Evolutionary conservation across 2,113 vertebrate genomes (phyloP), one percentile per base, ranked within the genome.

Genomic region (Tupaia tana): DNA sequence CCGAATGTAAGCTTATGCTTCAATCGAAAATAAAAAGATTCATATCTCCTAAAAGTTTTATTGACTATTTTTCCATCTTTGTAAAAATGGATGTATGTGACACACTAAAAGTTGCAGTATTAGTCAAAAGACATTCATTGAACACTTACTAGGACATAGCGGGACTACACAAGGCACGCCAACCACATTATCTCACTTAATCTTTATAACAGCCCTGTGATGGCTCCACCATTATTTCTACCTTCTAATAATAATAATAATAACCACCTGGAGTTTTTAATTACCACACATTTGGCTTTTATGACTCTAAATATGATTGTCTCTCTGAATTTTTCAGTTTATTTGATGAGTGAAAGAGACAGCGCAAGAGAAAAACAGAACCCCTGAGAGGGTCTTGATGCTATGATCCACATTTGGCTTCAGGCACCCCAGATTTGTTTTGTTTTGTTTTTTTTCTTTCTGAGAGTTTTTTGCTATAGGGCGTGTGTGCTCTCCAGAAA

Each of bases 51-150:
- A 61, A 94, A 64, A 70, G 77, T 80, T 77, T 4, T n/a, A 25
- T 67, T 70, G 24, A 70, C 6, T 90, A 24, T 29, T 89, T 86
- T 93, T 59, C 18, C 14, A 85, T 9, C 63, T 94, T 93, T 90
- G 9, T 66, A 94, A 79, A 92, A 82, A 61, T 77, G 8, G 34
- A 7, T 73, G 15, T 16, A 11, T 63, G 79, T 77, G 89, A 77
- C 24, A 58, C 82, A 52, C 31, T 11, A 91, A 67, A 85, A 94
- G 27, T 19, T 67, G 3, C 77, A 73, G 59, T 75, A 61, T 56
- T 63, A 52, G 31, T 78, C 14, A 77, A 84, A 89, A 71, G 82
- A 27, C 11, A 27, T 75, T 64, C 25, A 58, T 2, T 74, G 14
- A 69, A 69, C 22, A 78, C 11, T 73, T 59, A 34, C 27, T 31